Percentiles rank a stretch among this genome's conserved stretches.
Conservation (phyloP, 2,888 invertebrate species). For the Cataglyphis rosenhaueri region DNA sequence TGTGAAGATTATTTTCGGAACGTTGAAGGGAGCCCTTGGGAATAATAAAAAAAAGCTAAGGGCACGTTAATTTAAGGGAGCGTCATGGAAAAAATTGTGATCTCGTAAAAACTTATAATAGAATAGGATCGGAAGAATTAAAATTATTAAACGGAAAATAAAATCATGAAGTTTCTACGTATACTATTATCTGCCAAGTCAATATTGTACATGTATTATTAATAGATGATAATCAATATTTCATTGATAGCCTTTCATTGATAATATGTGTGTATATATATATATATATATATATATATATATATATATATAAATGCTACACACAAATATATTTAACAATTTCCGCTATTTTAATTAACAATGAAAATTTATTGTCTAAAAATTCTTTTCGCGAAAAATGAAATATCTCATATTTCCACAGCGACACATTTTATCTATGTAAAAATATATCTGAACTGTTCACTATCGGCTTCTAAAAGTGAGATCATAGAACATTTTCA, state of each 20-base stretch:
- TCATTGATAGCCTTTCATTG: neutral
- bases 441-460: neutral
- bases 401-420: neutral
- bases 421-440: neutral
- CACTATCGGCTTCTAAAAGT: conserved; percentile 5
- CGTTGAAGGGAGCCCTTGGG: conserved; percentile 29
- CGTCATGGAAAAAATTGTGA: conserved; percentile 1
- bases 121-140: neutral
- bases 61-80: conserved; percentile 41
- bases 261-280: neutral
- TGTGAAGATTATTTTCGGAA: conserved; percentile 44
- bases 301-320: neutral
- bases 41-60: conserved; percentile 37
- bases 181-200: neutral
- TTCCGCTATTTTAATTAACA: neutral
- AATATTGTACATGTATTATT: neutral
- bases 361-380: neutral
- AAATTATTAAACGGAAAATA: neutral
- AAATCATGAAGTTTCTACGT: neutral
- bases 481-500: conserved; percentile 26
- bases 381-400: neutral
- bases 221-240: neutral
- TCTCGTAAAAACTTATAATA: conserved; percentile 5
- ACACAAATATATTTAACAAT: neutral
- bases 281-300: neutral